Percentiles rank a stretch among this genome's conserved stretches.
These are phyloP conservation scores for Nephotettix cincticeps DNA, from an alignment of 1,140 invertebrate species.

Conservation along the genomic window DNA sequence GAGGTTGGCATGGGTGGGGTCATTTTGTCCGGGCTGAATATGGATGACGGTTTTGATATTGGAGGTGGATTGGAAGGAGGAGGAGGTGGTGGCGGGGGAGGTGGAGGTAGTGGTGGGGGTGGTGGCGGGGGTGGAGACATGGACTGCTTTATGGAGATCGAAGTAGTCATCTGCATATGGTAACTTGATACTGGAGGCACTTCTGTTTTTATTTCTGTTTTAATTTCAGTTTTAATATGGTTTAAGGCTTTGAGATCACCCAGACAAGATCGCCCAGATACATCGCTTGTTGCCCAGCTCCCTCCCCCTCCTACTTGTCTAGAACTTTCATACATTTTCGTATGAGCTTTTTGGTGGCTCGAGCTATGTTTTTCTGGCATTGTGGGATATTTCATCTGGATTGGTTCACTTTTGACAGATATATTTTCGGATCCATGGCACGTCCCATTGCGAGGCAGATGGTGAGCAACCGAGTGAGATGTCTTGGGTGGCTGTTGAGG, in stretches of 20 bases:
- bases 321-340: not conserved
- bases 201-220: not conserved
- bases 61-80: conserved; percentile 31
- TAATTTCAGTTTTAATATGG: not conserved
- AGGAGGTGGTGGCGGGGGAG: conserved; percentile 31
- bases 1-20: conserved; percentile 42
- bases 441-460: not conserved
- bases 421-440: not conserved
- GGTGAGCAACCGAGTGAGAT: not conserved
- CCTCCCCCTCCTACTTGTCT: not conserved
- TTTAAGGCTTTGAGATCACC: not conserved
- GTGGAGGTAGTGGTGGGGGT: conserved; percentile 33
- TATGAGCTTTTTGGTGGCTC: not conserved
- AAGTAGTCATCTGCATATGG: not conserved
- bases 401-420: not conserved
- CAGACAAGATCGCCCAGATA: too few relatives aligned
- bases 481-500: conserved; percentile 4
- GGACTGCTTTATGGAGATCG: conserved; percentile 17
- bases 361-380: conserved; percentile 10
- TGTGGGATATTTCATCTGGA: too few relatives aligned
- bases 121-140: conserved; percentile 25
- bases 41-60: conserved; percentile 37
- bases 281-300: too few relatives aligned
- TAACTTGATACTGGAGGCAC: not conserved
- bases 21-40: conserved; percentile 56